Evolutionary conservation across 2,797 vertebrate genomes (phyloP), one percentile per base, ranked within the genome.

Genomic region (Knipowitschia caucasica): DNA sequence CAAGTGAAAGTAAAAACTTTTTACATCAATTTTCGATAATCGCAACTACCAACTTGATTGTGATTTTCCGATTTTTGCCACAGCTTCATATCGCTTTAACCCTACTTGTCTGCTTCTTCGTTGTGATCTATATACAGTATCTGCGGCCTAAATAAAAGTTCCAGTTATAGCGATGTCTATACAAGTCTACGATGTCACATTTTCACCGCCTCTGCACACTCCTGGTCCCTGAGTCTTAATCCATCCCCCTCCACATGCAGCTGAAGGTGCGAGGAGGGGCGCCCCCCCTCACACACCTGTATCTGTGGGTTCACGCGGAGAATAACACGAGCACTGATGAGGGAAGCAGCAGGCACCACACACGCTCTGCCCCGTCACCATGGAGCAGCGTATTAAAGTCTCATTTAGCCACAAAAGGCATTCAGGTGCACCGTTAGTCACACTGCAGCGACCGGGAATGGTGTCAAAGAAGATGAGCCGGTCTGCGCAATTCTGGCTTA

Each of bases 351-450:
- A 34, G 77, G 81, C 69, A 70, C 75, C 71, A 60, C 74, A 80
- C 75, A 84, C 82, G 76, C 78, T 82, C 55, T 67, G 79, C 77
- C 75, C 78, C 77, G 82, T 90, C 85, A 83, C 87, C 82, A 77
- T 86, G 81, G 85, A 84, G 78, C 69, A 71, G 82, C 78, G 71
- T 86, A 91, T 90, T 90, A 90, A 89, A 89, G 82, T 89, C 86
- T 84, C 81, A 86, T 90, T 90, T 87, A 81, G 80, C 83, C 85
- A 87, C 81, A 89, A 84, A 81, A 87, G 73, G 85, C 84, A 82
- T 86, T 86, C 82, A 76, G 69, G 30, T 81, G 80, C 56, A 62
- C 83, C 84, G 83, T 82, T 86, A 81, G 80, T 79, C 78, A 73
- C 79, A 70, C 75, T 64, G 57, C 78, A 65, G 69, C 73, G 80